Conservation (phyloP, 2,888 invertebrate genomes). For the Eristalis arbustorum region DNA sequence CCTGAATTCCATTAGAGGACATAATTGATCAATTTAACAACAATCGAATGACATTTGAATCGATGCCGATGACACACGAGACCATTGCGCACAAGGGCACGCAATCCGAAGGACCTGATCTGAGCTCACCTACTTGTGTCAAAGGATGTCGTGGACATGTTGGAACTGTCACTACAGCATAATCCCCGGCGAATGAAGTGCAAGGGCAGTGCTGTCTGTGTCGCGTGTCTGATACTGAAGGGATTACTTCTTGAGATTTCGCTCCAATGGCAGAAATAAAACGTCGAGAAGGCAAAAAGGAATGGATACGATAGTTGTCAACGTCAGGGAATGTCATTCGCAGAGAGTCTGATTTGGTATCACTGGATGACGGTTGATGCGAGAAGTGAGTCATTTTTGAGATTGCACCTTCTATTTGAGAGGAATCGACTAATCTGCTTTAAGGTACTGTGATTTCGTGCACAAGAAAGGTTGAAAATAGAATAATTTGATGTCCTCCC, state of each 20-base stretch:
- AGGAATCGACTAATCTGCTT: too few species aligned
- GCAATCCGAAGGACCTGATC: background rate
- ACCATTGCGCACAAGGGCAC: background rate
- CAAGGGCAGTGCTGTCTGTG: background rate
- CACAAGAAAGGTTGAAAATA: too few species aligned
- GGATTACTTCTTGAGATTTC: background rate
- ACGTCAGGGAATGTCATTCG: background rate
- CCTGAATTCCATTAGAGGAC: constrained; percentile 32
- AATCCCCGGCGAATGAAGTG: background rate
- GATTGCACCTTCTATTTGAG: too few species aligned
- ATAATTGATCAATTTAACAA: constrained; percentile 49
- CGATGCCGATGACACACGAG: background rate
- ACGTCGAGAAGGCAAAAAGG: background rate
- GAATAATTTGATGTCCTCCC: too few species aligned
- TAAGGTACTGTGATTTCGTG: too few species aligned
- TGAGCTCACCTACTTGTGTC: background rate
- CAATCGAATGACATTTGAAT: background rate
- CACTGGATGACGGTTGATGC: too few species aligned
- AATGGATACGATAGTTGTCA: background rate
- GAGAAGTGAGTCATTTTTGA: too few species aligned
- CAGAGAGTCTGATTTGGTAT: too few species aligned
- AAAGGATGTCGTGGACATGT: background rate
- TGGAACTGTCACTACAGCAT: background rate
- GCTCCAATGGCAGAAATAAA: background rate
- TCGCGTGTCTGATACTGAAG: background rate